Evolutionary conservation across 64 coral and sea anemone species (phyloP), one percentile per base, ranked within the genome.

Genomic region (Hydrozoanthus tunicans): DNA sequence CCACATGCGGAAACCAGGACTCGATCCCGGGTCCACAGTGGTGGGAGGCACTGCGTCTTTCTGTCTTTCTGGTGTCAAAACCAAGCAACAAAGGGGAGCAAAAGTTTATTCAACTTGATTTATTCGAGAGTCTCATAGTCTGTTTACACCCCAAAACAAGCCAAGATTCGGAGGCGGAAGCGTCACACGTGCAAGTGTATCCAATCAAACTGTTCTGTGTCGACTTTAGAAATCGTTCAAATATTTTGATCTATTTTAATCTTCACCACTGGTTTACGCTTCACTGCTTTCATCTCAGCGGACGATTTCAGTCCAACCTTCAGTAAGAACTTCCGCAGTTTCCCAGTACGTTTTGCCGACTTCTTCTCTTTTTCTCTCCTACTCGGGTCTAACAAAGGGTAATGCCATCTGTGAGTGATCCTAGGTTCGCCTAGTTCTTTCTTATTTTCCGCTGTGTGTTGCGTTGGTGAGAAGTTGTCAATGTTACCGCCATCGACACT

Each of bases 381-480:
- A 14, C 5, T 6, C 23, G 84, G 84, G 43, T 60, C 56, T 2
- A 88, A 17, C 54, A 88, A 12, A 3, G 84, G 84, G 74, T 88
- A 88, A 88, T 88, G 84, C 84, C 84, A 88, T 69, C 84, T 88
- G 3, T 25, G 14, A 10, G 84, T 88, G 32, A 51, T 76, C 43
- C 24, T 27, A 9, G 20, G 70, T 27, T 11, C 24, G 25, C 32
- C 32, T 43, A 43, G 32, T 43, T 43, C 32, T 5, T 26, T 23
- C 7, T n/a, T 2, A 14, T 20, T 17, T 6, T 11, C 24, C 15
- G 2, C 14, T 69, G 15, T 69, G 6, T 14, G 24, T n/a, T 14
- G 66, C 6, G 6, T 69, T 69, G 66, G 24, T 9, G 24, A 32
- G 25, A 51, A 76, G 9, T 27, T 25, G 3, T 76, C 53, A 6